Percentiles rank a stretch among this genome's conserved stretches.
Conservation (phyloP, 1,140 invertebrate species). For the Elysia chlorotica region DNA sequence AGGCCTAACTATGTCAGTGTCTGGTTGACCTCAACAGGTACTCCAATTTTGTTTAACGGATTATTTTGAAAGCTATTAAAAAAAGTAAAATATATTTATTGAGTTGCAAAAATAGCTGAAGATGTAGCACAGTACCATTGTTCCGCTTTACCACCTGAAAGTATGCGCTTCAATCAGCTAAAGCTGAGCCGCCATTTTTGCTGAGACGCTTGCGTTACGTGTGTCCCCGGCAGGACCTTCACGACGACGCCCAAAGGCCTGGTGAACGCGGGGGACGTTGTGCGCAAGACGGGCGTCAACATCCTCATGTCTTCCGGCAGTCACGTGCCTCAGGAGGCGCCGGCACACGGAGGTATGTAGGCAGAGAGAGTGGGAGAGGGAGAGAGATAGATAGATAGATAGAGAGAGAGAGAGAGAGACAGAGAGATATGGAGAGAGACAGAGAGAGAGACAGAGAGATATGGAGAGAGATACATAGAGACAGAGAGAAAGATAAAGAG, state of each 20-base stretch:
- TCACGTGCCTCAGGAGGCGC: not conserved
- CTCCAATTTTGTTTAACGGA: too few relatives aligned
- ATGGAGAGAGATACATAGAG: not conserved
- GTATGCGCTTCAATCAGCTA: too few relatives aligned
- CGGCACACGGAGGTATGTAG: not conserved
- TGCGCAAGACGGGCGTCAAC: slow-evolving; percentile 18
- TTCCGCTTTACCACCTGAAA: too few relatives aligned
- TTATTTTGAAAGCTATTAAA: too few relatives aligned
- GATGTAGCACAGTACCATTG: too few relatives aligned
- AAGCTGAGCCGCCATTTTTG: too few relatives aligned
- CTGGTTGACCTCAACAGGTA: too few relatives aligned
- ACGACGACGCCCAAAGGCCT: slow-evolving; percentile 16
- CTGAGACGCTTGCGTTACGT: too few relatives aligned
- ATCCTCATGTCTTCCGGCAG: slow-evolving; percentile 16
- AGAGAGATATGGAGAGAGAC: not conserved
- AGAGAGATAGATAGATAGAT: not conserved
- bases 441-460: not conserved
- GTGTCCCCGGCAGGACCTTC: not conserved
- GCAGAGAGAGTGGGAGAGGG: not conserved
- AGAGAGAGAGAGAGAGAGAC: not conserved
- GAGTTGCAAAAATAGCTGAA: too few relatives aligned
- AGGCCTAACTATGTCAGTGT: too few relatives aligned
- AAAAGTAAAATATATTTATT: too few relatives aligned
- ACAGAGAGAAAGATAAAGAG: not conserved
- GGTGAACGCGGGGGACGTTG: slow-evolving; percentile 14